Base-by-base conservation (phyloP, 2,888 invertebrate species). In the Leptinotarsa peninsularis region DNA sequence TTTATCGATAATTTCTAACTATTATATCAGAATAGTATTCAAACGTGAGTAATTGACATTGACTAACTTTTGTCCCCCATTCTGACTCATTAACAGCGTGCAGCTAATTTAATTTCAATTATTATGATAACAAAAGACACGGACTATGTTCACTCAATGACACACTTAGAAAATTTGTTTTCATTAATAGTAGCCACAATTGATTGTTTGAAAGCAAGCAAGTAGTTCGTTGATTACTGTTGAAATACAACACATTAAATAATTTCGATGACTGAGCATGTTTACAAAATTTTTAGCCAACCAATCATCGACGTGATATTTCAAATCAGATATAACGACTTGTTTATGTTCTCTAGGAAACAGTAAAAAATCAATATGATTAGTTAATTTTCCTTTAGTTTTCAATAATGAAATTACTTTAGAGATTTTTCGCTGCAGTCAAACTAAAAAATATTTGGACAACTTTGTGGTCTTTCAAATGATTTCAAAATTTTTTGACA, bases 91-190 rank as follows among this genome's bases (percentile, higher is more conserved):
- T 54, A 18, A 18, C 54, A 18, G 18, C n/a, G 18, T 54, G n/a
- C n/a, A 18, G 18, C 4, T 54, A 54, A 54, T 54, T 54, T 54
- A 10, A 54, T 54, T 54, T 54, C 54, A 54, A 54, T 54, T 18
- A 54, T 13, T 13, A 13, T 14, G 54, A 54, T 54, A 54, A 54
- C 54, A 54, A 54, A 54, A 54, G 18, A n/a, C 54, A 18, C 54
- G 54, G n/a, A 54, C 54, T 54, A 54, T 54, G 54, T 54, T 13
- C 54, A 4, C 54, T 18, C 13, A 18, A 54, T 54, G 54, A 54
- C 54, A 54, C 14, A 54, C 54, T 54, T 54, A 54, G 54, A 54
- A 54, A 54, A 54, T 54, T 14, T 54, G 54, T 54, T 54, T 54
- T 54, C 54, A 54, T 54, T 18, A 54, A 13, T 54, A 54, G 2